Evolutionary conservation across 2,888 invertebrate genomes (phyloP).

Genomic region (Xestia c-nigrum): DNA sequence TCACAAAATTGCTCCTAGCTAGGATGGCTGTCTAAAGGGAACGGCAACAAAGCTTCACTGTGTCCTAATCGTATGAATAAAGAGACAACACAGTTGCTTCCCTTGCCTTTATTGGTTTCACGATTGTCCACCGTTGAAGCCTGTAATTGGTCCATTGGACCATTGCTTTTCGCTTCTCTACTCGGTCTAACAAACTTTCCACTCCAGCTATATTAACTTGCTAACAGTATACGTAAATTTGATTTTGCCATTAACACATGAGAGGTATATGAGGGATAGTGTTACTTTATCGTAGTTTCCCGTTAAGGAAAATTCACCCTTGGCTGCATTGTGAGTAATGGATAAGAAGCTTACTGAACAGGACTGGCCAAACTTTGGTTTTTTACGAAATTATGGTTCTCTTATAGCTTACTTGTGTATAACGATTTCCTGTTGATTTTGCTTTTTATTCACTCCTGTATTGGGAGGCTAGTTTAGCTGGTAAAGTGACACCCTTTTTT

Average conservation of each 20-base stretch:
- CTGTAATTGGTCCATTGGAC: conserved; percentile 55
- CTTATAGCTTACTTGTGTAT: neutral
- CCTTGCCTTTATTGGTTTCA: conserved; percentile 54
- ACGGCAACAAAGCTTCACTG: conserved; percentile 19
- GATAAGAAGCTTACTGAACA: conserved; percentile 14
- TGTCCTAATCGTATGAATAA: conserved; percentile 53
- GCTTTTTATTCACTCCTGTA: neutral
- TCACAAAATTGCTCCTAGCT: neutral
- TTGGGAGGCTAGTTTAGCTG: neutral
- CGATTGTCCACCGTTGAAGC: conserved; percentile 50
- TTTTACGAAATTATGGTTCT: conserved; percentile 7
- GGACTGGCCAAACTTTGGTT: conserved; percentile 7
- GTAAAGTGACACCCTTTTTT: neutral
- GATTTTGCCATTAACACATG: conserved; percentile 57
- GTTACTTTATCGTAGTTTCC: conserved; percentile 15
- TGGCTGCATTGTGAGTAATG: conserved; percentile 27
- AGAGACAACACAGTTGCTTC: conserved; percentile 36
- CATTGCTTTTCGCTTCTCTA: conserved; percentile 52
- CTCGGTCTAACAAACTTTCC: conserved; percentile 47
- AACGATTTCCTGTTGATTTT: neutral
- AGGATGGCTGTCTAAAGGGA: conserved; percentile 10
- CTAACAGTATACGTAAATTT: conserved; percentile 58
- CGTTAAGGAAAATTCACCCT: conserved; percentile 26
- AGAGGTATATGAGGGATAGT: conserved; percentile 28
- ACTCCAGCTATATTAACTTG: conserved; percentile 54